phyloP scores from a whole-genome alignment of 2,113 vertebrate species.

The Pavo muticus region DNA sequence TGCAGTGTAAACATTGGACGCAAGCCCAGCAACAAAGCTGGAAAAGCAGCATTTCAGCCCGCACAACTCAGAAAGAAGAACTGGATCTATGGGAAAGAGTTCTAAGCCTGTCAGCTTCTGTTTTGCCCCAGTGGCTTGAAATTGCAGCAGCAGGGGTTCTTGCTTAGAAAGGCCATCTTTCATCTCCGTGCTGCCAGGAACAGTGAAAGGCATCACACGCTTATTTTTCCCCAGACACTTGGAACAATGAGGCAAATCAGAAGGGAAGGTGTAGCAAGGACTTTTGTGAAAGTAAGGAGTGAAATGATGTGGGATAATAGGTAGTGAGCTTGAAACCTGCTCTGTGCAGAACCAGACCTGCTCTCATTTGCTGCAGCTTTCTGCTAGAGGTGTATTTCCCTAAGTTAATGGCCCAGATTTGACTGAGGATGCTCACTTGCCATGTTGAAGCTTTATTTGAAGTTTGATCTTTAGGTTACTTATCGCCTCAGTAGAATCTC shows the following conservation, averaged over 20 bases:
- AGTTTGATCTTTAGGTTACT: not conserved
- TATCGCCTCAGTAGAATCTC: not conserved
- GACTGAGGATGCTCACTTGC: not conserved
- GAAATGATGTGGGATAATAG: not conserved
- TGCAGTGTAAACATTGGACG: slow-evolving; percentile 1
- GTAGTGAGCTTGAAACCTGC: not conserved
- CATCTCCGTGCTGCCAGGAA: slow-evolving; percentile 43
- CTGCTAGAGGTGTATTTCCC: not conserved
- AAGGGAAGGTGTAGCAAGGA: not conserved
- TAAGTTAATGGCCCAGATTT: not conserved
- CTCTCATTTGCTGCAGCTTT: not conserved
- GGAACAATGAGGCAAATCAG: slow-evolving; percentile 3
- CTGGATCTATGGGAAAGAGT: not conserved
- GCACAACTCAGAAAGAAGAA: not conserved
- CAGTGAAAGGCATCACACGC: not conserved
- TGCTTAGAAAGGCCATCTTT: slow-evolving; percentile 49
- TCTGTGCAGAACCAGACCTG: not conserved
- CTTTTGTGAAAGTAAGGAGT: not conserved
- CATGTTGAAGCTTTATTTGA: not conserved
- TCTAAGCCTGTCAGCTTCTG: slow-evolving; percentile 9
- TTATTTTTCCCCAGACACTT: not conserved
- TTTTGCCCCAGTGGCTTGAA: slow-evolving; percentile 15
- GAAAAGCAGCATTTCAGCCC: not conserved
- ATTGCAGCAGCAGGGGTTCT: slow-evolving; percentile 7
- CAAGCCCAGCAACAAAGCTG: not conserved